Percentiles rank a stretch among this genome's conserved stretches.
Conservation (phyloP, 2,113 vertebrate species). For the Oreotragus oreotragus region DNA sequence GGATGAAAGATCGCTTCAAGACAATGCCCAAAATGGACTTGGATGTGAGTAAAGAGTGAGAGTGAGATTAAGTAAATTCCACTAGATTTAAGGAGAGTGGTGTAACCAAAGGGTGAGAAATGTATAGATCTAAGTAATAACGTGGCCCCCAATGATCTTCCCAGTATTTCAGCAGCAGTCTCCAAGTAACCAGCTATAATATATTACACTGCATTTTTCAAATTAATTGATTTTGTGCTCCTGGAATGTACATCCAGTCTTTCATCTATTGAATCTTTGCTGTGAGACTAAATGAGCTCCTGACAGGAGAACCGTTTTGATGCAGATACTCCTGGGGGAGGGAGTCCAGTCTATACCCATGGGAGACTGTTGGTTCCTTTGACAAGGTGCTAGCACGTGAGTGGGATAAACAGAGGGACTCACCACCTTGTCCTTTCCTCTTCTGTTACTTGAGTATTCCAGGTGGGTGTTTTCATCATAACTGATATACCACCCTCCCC, state of each 20-base stretch:
- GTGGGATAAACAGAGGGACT: neutral
- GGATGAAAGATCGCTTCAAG: neutral
- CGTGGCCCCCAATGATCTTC: neutral
- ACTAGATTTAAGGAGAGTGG: conserved; percentile 1
- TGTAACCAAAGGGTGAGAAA: neutral
- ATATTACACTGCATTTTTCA: conserved; percentile 38
- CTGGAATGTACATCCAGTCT: neutral
- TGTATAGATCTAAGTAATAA: neutral
- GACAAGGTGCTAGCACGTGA: neutral
- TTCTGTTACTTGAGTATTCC: neutral
- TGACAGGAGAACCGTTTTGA: conserved; percentile 18
- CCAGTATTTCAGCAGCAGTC: conserved; percentile 22
- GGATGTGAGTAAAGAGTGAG: neutral
- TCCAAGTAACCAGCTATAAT: conserved; percentile 31
- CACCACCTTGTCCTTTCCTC: neutral
- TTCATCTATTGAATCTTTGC: conserved; percentile 60
- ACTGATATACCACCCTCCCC: neutral
- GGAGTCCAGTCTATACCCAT: neutral
- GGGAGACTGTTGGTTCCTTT: neutral
- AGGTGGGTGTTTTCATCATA: neutral
- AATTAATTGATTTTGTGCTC: conserved; percentile 55
- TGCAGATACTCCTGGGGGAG: neutral
- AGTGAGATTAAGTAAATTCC: neutral
- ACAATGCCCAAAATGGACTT: neutral
- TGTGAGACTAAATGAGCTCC: conserved; percentile 52